Evolutionary conservation across 2,113 vertebrate genomes (phyloP).

Genomic region (Emydocephalus ijimae): DNA sequence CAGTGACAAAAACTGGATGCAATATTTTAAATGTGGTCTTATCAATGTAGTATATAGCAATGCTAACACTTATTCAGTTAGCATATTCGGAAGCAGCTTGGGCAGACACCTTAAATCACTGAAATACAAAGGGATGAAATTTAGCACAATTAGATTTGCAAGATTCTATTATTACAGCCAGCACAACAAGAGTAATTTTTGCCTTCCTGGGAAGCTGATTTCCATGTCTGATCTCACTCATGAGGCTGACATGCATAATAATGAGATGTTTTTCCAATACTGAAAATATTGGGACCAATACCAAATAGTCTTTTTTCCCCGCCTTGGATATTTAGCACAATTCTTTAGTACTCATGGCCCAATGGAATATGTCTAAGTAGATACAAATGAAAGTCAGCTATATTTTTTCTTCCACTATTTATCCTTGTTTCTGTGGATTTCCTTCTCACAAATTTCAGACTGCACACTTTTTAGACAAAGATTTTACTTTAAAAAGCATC

Average conservation of each 20-base stretch:
- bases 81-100: background rate
- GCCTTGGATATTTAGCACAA: background rate
- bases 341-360: background rate
- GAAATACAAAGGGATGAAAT: background rate
- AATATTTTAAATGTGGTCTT: background rate
- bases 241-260: background rate
- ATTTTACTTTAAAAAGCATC: background rate
- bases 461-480: background rate
- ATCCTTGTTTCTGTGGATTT: background rate
- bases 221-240: background rate
- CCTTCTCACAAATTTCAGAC: background rate
- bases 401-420: background rate
- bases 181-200: background rate
- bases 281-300: background rate
- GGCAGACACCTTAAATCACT: background rate
- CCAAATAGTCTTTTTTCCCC: background rate
- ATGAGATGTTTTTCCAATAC: background rate
- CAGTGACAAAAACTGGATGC: background rate
- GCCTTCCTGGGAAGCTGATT: background rate
- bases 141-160: background rate
- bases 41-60: background rate
- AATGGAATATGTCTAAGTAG: background rate
- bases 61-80: background rate
- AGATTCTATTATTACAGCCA: background rate
- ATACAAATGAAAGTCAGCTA: background rate